Base-by-base conservation (phyloP, 1,140 invertebrate species). In the Drosophila elegans region DNA sequence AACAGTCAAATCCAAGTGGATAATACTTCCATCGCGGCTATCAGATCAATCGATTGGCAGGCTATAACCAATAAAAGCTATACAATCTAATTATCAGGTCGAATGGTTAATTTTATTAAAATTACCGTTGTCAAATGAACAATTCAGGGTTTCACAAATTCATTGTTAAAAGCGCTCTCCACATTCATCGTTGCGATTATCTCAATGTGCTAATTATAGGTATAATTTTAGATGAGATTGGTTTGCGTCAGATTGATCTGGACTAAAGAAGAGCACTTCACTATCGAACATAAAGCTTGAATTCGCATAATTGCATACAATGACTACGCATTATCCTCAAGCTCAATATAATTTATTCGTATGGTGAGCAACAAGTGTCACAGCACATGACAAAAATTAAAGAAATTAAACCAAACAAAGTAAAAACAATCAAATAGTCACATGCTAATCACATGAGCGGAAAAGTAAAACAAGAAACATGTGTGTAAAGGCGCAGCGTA, bases 391-490 rank as follows among this genome's bases (percentile, higher is more conserved):
- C 51, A 71, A 27, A 27, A 48, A 68, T 55, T 42, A 63, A 68
- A 54, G 10, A 71, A 34, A 32, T 39, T 34, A 13, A 27, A 49
- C 29, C n/a, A 66, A 71, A 71, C 41, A 36, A 69, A 69, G 25
- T 34, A 38, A 69, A 45, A 66, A n/a, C 27, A 57, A 45, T 38
- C 53, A 77, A 51, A 57, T 49, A 49, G 64, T 69, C 63, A 77
- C 42, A 77, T 46, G 61, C 75, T 57, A 53, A 73, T 61, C 74
- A 77, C 74, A 77, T 77, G 74, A 68, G 38, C 39, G 42, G 55
- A 39, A 52, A 54, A 73, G 46, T 45, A 36, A 61, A 73, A 73
- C 44, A 72, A 73, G 36, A 46, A 45, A 52, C 27, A 72, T 36
- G 45, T 67, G 46, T 51, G 36, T 52, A 44, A 66, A 12, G 21